phyloP scores from a whole-genome alignment of 2,113 vertebrate genomes.

The Baryphthengus martii region DNA sequence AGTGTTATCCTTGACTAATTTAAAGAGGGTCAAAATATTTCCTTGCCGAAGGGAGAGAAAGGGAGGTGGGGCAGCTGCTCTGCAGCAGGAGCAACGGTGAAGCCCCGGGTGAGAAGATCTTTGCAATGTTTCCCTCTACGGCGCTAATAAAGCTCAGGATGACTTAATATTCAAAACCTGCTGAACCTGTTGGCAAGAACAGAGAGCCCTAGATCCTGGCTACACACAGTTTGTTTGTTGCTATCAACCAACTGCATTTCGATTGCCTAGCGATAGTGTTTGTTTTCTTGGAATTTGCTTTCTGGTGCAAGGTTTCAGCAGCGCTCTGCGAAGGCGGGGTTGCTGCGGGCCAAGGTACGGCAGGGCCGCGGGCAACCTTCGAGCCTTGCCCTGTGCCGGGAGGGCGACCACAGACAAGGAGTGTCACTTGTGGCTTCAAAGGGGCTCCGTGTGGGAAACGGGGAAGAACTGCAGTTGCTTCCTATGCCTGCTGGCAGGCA shows the following conservation, averaged over 20 bases:
- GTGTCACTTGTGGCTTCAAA: accelerated
- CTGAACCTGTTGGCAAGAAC: conserved; percentile 50
- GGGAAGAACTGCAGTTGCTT: background rate
- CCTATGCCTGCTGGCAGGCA: background rate
- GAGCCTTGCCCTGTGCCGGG: background rate
- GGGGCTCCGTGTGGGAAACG: background rate
- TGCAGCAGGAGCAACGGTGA: background rate
- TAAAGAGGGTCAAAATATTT: background rate
- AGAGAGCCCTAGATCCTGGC: background rate
- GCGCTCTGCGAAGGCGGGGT: background rate
- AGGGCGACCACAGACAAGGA: background rate
- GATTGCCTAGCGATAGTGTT: conserved; percentile 65
- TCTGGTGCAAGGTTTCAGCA: conserved; percentile 23
- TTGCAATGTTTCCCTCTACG: background rate
- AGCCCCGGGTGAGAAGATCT: background rate
- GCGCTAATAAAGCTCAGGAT: background rate
- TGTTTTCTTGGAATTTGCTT: conserved; percentile 57
- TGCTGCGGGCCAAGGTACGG: background rate
- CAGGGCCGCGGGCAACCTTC: accelerated
- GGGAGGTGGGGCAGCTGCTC: accelerated
- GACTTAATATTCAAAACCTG: conserved; percentile 44
- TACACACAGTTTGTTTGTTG: conserved; percentile 44
- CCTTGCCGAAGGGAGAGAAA: background rate
- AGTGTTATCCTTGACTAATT: background rate
- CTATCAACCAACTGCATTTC: conserved; percentile 42